Conservation (phyloP, 1,140 invertebrate genomes). For the Tyrophagus putrescentiae region DNA sequence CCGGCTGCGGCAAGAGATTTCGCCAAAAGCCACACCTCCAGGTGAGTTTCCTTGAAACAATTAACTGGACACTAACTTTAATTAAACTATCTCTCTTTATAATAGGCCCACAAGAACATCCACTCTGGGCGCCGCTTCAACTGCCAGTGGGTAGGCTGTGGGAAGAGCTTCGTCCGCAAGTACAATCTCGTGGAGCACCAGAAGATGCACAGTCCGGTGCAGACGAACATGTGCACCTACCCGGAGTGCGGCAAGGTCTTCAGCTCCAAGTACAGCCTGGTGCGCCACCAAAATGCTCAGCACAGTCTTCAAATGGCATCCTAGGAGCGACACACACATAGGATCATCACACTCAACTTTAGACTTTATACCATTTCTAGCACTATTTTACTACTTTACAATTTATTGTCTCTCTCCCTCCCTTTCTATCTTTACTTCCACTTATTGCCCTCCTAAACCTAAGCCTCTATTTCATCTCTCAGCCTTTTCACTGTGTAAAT, state of each 20-base stretch:
- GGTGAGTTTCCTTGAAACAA: no score
- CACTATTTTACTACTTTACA: no score
- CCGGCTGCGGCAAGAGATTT: slow-evolving; percentile 14
- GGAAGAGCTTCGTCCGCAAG: slow-evolving; percentile 16
- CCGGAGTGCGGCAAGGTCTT: slow-evolving; percentile 18
- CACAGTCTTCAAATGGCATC: slow-evolving; percentile 16
- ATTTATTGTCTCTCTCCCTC: no score
- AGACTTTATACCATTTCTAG: no score
- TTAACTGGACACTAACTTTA: no score
- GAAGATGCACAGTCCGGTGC: slow-evolving; percentile 9
- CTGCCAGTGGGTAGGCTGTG: slow-evolving; percentile 18
- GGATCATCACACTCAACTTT: no score
- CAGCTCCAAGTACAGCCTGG: slow-evolving; percentile 15
- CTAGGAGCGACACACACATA: no score
- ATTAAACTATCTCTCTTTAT: no score
- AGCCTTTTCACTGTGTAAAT: no score
- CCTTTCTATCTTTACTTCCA: no score
- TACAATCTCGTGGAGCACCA: slow-evolving; percentile 15
- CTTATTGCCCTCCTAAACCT: no score
- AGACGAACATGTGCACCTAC: slow-evolving; percentile 16
- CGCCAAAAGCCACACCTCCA: slow-evolving; percentile 19
- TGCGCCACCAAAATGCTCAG: slow-evolving; percentile 18
- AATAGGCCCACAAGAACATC: slow-evolving; percentile 10
- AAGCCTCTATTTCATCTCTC: no score
- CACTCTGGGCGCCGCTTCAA: slow-evolving; percentile 10